A percentile compares a stretch with the other conserved stretches of the same genome.
phyloP scores from a whole-genome alignment of 2,113 vertebrate genomes.

The Phocoena phocoena region DNA sequence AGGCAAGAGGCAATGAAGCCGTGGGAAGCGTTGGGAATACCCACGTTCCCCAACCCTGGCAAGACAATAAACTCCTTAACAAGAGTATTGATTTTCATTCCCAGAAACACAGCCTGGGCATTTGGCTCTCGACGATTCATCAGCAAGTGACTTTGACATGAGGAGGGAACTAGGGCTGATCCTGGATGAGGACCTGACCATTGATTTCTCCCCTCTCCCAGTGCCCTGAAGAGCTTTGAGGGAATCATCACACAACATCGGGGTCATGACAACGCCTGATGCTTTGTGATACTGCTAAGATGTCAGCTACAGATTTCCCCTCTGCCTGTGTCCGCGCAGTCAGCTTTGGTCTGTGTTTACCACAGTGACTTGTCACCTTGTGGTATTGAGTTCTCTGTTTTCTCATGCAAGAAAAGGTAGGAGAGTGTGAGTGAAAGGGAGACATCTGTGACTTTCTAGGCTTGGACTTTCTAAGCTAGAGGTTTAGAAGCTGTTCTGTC shows the following conservation, averaged over 20 bases:
- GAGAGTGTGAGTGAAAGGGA: background rate
- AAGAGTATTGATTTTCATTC: slow-evolving; percentile 29
- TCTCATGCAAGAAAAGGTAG: background rate
- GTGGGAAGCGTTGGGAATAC: background rate
- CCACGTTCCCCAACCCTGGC: background rate
- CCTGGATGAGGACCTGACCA: background rate
- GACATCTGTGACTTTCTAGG: background rate
- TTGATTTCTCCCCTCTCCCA: background rate
- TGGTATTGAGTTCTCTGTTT: background rate
- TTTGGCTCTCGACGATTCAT: background rate
- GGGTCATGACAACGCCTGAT: background rate
- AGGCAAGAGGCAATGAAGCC: background rate
- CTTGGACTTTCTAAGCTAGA: background rate
- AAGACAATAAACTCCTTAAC: background rate
- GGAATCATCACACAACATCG: background rate
- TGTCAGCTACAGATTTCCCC: too few species aligned
- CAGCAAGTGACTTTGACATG: background rate
- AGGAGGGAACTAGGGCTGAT: background rate
- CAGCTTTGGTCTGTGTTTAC: background rate
- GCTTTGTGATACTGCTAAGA: background rate
- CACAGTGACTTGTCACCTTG: background rate
- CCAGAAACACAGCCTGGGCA: background rate
- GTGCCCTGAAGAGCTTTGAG: background rate
- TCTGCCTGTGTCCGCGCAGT: background rate
- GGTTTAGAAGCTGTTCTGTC: background rate